A percentile compares a stretch with the other conserved stretches of the same genome.
Conservation (phyloP, 2,797 vertebrate species). For the Varecia variegata region DNA sequence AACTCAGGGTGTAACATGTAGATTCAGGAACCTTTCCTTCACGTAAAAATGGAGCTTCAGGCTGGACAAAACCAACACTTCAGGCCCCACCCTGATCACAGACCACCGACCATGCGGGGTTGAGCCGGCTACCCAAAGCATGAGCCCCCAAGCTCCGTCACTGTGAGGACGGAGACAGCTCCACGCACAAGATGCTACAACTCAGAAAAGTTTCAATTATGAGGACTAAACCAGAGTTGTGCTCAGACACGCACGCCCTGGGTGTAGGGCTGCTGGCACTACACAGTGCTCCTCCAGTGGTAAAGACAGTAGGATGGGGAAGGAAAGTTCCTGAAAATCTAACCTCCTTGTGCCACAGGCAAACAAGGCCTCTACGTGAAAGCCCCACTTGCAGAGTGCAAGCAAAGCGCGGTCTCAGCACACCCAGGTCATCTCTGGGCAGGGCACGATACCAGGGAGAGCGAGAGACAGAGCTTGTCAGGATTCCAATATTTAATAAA, state of each 20-base stretch:
- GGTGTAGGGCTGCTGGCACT: background rate
- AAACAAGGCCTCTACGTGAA: background rate
- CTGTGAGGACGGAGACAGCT: background rate
- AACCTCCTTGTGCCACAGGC: background rate
- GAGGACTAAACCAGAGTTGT: background rate
- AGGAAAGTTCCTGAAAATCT: constrained; percentile 2
- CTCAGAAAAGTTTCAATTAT: background rate
- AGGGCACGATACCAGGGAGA: background rate
- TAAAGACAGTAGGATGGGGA: background rate
- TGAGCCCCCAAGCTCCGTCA: background rate
- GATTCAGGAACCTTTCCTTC: background rate
- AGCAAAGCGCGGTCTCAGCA: background rate
- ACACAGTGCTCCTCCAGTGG: background rate
- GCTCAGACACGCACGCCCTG: background rate
- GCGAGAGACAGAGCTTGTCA: background rate
- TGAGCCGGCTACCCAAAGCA: background rate
- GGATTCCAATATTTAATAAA: constrained; percentile 52
- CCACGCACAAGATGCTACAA: background rate
- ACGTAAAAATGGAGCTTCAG: background rate
- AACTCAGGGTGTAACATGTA: background rate
- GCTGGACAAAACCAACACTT: background rate
- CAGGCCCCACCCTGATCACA: background rate
- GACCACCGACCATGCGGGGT: background rate
- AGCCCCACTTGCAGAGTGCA: background rate
- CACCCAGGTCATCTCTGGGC: constrained; percentile 37